Conservation (phyloP, 2,888 invertebrate genomes). For the Malthinus seriepunctatus region DNA sequence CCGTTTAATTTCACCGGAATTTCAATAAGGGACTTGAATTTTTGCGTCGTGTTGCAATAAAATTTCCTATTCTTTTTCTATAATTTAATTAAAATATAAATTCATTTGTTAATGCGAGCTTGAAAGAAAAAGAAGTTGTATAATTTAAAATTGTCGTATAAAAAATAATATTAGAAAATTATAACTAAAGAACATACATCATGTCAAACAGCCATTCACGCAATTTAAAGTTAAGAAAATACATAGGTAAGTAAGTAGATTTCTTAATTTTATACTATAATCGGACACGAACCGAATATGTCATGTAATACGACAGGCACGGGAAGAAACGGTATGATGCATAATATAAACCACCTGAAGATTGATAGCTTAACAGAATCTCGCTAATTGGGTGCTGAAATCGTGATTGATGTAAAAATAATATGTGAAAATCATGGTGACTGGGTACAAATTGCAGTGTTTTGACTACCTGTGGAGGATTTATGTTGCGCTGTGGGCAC, state of each 20-base stretch:
- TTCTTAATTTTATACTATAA: conserved; percentile 7
- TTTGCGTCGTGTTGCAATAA: no score
- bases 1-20: no score
- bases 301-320: conserved; percentile 25
- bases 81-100: no score
- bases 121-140: no score
- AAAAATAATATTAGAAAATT: no score
- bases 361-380: conserved; percentile 42
- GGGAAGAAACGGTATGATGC: conserved; percentile 20
- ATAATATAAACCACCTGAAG: conserved; percentile 34
- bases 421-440: conserved; percentile 54
- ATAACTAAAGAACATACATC: no score
- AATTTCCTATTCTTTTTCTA: no score
- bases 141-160: no score
- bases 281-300: conserved; percentile 22
- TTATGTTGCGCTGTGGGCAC: conserved; percentile 44
- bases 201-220: no score
- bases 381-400: conserved; percentile 52
- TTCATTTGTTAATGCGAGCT: no score
- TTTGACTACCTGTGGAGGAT: conserved; percentile 49
- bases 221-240: not conserved
- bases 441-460: conserved; percentile 47
- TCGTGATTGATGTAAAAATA: conserved; percentile 54
- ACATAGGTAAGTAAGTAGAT: not conserved
- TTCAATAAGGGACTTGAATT: no score